Conservation (phyloP, 2,113 vertebrate species). For the Halcyon senegalensis region DNA sequence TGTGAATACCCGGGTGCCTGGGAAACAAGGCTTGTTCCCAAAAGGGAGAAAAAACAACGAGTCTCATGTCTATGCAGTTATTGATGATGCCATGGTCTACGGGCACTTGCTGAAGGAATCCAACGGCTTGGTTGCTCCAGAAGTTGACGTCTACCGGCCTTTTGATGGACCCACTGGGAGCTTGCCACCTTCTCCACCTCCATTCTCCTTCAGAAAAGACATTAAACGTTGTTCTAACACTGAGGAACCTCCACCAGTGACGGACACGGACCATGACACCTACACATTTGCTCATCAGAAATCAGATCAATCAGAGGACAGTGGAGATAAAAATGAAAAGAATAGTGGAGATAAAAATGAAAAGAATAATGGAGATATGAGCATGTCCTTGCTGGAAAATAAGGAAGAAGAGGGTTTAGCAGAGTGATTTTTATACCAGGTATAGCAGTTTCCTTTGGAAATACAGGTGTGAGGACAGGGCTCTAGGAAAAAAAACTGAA, state of each 20-base stretch:
- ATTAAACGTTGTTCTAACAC: constrained; percentile 2
- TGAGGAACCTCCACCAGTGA: neutral
- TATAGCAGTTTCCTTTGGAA: constrained; percentile 11
- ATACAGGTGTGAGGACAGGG: neutral
- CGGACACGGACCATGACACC: constrained; percentile 80
- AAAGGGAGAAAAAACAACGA: constrained; percentile 82
- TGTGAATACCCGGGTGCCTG: constrained; percentile 79
- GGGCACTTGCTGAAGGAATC: constrained; percentile 79
- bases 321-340: constrained; percentile 12
- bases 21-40: constrained; percentile 66
- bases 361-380: constrained; percentile 26
- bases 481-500: neutral
- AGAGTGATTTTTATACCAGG: neutral
- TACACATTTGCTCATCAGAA: constrained; percentile 83
- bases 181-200: constrained; percentile 80
- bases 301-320: neutral
- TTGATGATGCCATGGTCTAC: constrained; percentile 88
- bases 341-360: constrained; percentile 32
- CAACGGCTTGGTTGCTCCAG: constrained; percentile 49
- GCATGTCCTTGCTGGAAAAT: constrained; percentile 65
- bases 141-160: constrained; percentile 73
- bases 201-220: constrained; percentile 60
- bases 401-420: neutral
- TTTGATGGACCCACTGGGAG: constrained; percentile 78
- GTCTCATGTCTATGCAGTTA: constrained; percentile 88